Percentiles rank a stretch among this genome's conserved stretches.
Conservation (phyloP, 2,888 invertebrate species). For the Lymantria monacha region DNA sequence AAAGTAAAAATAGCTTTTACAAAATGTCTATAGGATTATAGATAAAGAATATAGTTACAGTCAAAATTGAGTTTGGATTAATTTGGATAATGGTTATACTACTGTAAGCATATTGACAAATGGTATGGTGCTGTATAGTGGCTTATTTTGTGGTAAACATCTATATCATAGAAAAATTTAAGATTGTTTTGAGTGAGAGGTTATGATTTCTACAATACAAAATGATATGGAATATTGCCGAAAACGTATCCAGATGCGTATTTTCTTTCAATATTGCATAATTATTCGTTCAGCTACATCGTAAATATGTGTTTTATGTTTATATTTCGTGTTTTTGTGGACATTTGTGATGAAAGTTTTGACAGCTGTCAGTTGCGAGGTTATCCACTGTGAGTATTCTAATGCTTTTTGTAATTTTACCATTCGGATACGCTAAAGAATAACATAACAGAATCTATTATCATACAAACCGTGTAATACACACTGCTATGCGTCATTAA, state of each 20-base stretch:
- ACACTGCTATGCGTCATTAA: not conserved
- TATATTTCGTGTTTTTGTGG: conserved; percentile 64
- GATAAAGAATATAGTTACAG: too few relatives aligned
- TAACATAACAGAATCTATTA: conserved; percentile 1
- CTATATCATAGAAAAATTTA: not conserved
- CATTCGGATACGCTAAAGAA: not conserved
- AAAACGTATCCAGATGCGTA: conserved; percentile 46
- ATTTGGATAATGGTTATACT: too few relatives aligned
- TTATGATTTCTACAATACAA: conserved; percentile 51
- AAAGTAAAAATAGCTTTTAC: too few relatives aligned
- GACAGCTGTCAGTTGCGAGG: conserved; percentile 71
- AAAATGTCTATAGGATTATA: too few relatives aligned
- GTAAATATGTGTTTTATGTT: conserved; percentile 42
- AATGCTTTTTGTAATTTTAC: conserved; percentile 16
- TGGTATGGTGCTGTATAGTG: too few relatives aligned
- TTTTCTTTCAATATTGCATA: conserved; percentile 41
- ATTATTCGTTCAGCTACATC: conserved; percentile 31
- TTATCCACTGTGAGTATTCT: conserved; percentile 50
- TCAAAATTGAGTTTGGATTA: too few relatives aligned
- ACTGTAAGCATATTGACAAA: too few relatives aligned
- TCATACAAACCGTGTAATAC: conserved; percentile 4
- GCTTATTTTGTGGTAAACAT: too few relatives aligned
- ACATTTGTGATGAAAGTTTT: conserved; percentile 76
- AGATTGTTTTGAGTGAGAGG: conserved; percentile 47
- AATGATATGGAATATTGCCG: conserved; percentile 70